These are phyloP conservation scores for Xiphorhynchus erythropygius DNA, from an alignment of 2,797 vertebrate species.

Conservation along the genomic window DNA sequence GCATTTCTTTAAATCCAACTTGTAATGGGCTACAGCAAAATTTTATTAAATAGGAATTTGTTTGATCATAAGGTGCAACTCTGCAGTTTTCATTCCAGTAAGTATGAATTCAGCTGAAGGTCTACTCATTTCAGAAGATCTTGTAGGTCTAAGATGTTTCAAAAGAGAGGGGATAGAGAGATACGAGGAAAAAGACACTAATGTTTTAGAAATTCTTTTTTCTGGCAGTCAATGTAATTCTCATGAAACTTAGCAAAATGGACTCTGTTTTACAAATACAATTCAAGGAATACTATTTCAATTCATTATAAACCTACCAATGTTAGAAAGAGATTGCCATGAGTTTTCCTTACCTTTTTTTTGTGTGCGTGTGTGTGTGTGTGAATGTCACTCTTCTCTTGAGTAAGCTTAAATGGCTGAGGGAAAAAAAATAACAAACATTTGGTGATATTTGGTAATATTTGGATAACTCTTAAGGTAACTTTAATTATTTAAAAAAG, in stretches of 20 bases:
- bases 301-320: background rate
- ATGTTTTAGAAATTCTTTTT: background rate
- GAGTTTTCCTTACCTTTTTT: background rate
- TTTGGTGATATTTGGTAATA: background rate
- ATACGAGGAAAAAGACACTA: background rate
- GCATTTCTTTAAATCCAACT: background rate
- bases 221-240: background rate
- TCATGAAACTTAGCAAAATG: background rate
- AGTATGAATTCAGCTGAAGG: background rate
- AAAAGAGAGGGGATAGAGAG: background rate
- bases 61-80: background rate
- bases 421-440: background rate
- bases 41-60: background rate
- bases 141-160: background rate
- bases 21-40: background rate
- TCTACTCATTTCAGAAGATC: background rate
- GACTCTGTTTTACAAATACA: background rate
- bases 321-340: background rate
- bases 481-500: background rate
- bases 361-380: background rate
- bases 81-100: background rate
- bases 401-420: background rate
- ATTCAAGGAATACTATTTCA: background rate
- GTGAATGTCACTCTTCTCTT: background rate
- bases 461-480: background rate